Percentiles rank a stretch among this genome's conserved stretches.
phyloP scores from a whole-genome alignment of 2,113 vertebrate species.

The Calyptomena viridis region DNA sequence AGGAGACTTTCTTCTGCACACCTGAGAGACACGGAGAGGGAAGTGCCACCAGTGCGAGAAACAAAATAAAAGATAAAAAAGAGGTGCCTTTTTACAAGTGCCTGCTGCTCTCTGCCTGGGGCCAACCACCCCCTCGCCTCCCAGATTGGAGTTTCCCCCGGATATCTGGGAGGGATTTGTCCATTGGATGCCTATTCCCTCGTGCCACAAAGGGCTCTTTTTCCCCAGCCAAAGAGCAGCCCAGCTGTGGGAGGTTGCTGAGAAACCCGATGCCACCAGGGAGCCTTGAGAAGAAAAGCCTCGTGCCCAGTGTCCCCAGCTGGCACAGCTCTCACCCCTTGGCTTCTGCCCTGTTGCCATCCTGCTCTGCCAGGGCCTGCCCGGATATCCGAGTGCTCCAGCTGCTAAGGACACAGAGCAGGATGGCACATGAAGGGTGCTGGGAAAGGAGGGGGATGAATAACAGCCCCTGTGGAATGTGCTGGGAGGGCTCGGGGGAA shows the following conservation, averaged over 20 bases:
- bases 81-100: background rate
- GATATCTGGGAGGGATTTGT: background rate
- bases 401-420: background rate
- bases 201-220: background rate
- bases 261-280: rapidly evolving
- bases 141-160: background rate
- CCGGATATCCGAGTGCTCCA: background rate
- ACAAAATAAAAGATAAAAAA: too few relatives aligned
- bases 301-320: rapidly evolving
- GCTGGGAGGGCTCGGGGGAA: background rate
- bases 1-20: background rate
- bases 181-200: background rate
- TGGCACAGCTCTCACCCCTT: background rate
- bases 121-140: background rate
- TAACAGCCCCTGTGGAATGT: background rate
- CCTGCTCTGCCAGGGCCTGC: background rate
- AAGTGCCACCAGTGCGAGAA: background rate
- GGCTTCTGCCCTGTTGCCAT: background rate
- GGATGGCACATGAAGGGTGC: rapidly evolving
- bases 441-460: background rate
- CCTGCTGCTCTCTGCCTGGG: background rate
- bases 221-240: background rate
- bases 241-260: rapidly evolving
- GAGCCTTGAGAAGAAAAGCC: background rate
- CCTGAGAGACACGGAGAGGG: background rate